Conservation (phyloP, 2,797 vertebrate species). For the Microcaecilia unicolor region DNA sequence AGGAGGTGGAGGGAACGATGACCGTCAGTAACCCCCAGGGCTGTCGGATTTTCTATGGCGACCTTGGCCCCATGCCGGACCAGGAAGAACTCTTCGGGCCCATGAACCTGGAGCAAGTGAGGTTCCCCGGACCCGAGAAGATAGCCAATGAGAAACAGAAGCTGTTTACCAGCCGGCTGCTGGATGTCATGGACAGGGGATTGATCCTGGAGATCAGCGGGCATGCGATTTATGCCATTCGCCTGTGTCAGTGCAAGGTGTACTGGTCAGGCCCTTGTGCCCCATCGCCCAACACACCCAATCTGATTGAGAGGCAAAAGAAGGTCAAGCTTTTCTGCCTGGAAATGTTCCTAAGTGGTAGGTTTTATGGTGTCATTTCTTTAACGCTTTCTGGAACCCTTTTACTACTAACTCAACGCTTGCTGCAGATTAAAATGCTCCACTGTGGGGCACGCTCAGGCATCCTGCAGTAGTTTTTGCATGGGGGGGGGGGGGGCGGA, state of each 20-base stretch:
- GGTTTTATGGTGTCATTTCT: too few species aligned
- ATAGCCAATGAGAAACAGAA: conserved; percentile 90
- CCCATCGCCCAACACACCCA: conserved; percentile 71
- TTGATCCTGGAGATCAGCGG: conserved; percentile 93
- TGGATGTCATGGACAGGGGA: conserved; percentile 96
- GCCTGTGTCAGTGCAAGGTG: conserved; percentile 96
- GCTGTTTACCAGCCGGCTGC: conserved; percentile 83
- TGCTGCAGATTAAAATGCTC: too few species aligned
- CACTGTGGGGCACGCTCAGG: too few species aligned
- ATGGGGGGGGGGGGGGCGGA: too few species aligned
- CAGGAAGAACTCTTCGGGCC: conserved; percentile 97
- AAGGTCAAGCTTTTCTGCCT: conserved; percentile 91
- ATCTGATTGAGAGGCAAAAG: conserved; percentile 91
- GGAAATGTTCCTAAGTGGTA: conserved; percentile 88
- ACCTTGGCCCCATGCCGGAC: conserved; percentile 92
- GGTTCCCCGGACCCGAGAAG: conserved; percentile 85
- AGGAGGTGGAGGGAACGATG: conserved; percentile 73
- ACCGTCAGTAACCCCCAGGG: conserved; percentile 91
- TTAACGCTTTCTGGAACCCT: too few species aligned
- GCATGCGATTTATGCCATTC: conserved; percentile 88
- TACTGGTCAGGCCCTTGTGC: conserved; percentile 96
- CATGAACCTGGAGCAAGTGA: conserved; percentile 83
- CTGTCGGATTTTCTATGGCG: conserved; percentile 90
- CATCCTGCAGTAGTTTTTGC: too few species aligned
- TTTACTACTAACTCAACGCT: too few species aligned